Conservation (phyloP, 2,113 vertebrate species). For the Bujurquina vittata region DNA sequence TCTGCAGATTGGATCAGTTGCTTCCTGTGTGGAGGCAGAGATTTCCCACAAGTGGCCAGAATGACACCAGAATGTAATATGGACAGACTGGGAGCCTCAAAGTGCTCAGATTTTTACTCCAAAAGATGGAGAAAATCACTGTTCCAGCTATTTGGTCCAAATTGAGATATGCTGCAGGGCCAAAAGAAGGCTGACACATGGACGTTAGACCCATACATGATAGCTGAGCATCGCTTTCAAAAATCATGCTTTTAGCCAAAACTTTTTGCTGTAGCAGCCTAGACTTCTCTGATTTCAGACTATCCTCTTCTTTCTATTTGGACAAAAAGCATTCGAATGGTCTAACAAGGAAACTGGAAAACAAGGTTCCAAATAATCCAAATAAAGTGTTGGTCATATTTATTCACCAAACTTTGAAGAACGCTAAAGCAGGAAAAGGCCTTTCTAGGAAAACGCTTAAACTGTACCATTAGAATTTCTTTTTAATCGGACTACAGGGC, state of each 20-base stretch:
- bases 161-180: background rate
- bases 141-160: slow-evolving; percentile 1
- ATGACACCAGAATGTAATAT: slow-evolving; percentile 22
- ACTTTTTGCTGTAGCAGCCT: background rate
- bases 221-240: background rate
- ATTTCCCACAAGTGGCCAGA: slow-evolving; percentile 15
- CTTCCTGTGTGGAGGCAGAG: slow-evolving; percentile 33
- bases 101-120: slow-evolving; percentile 17
- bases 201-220: background rate
- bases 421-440: background rate
- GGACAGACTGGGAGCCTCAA: slow-evolving; percentile 9
- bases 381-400: background rate
- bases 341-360: background rate
- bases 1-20: slow-evolving; percentile 16
- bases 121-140: slow-evolving; percentile 10
- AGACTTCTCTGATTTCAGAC: background rate
- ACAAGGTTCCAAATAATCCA: background rate
- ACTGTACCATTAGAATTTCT: background rate
- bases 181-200: slow-evolving; percentile 13
- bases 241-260: background rate
- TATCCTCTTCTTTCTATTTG: background rate
- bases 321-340: background rate
- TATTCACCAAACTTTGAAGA: background rate
- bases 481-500: background rate
- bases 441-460: background rate